Conservation (phyloP, 2,888 invertebrate genomes). For the Polyommatus icarus region DNA sequence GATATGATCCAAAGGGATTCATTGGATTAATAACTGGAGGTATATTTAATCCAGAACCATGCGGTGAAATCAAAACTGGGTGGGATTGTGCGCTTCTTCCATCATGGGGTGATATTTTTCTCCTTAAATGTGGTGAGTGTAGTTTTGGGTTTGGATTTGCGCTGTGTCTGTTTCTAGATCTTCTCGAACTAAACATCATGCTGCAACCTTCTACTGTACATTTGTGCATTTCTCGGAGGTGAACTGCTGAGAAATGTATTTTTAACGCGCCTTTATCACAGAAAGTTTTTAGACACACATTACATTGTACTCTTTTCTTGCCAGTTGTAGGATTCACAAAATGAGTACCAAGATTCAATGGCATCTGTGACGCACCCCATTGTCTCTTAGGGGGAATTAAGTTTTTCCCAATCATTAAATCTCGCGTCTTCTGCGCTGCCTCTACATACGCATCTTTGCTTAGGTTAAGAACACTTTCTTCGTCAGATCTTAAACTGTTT, state of each 20-base stretch:
- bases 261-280: conserved; percentile 99
- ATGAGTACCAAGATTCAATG: conserved; percentile 91
- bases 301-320: conserved; percentile 98
- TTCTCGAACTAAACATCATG: conserved; percentile 99
- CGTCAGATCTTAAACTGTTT: conserved; percentile 61
- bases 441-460: conserved; percentile 72
- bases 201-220: conserved; percentile 99
- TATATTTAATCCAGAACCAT: conserved; percentile 81
- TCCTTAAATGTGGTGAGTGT: conserved; percentile 95
- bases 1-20: conserved; percentile 89
- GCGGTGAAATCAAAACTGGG: conserved; percentile 88
- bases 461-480: conserved; percentile 71
- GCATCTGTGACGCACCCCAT: conserved; percentile 88
- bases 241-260: conserved; percentile 99
- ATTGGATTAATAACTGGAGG: conserved; percentile 86
- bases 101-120: conserved; percentile 97
- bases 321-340: conserved; percentile 96
- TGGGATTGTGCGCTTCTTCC: conserved; percentile 94
- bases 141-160: conserved; percentile 99
- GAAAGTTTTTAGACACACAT: conserved; percentile 98
- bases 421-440: conserved; percentile 67
- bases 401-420: conserved; percentile 81
- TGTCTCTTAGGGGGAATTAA: conserved; percentile 89
- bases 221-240: conserved; percentile 99
- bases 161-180: conserved; percentile 97